phyloP scores from a whole-genome alignment of 2,888 invertebrate genomes.

The Nephrocerus scutellatus region DNA sequence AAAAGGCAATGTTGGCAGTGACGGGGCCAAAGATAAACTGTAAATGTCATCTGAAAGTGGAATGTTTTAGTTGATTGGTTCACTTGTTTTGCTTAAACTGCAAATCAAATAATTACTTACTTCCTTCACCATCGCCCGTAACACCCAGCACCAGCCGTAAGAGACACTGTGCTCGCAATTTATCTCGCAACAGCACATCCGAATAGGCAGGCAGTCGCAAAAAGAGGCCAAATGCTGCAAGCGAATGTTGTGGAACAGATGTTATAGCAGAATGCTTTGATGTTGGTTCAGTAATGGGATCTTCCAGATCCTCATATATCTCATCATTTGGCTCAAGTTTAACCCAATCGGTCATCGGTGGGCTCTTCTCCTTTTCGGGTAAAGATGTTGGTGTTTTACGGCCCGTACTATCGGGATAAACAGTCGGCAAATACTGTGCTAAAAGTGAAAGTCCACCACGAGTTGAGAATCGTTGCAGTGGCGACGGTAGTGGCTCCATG shows the following conservation, averaged over 20 bases:
- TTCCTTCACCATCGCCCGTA: slow-evolving; percentile 85
- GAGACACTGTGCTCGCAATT: slow-evolving; percentile 77
- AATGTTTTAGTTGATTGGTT: slow-evolving; percentile 2
- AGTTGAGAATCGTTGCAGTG: slow-evolving; percentile 79
- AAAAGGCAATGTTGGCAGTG: slow-evolving; percentile 55
- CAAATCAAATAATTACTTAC: slow-evolving; percentile 50
- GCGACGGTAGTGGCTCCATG: slow-evolving; percentile 46
- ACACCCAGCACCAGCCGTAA: slow-evolving; percentile 82
- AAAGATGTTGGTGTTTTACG: slow-evolving; percentile 51
- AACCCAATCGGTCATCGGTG: slow-evolving; percentile 46
- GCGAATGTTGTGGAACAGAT: slow-evolving; percentile 81
- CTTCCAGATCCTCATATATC: slow-evolving; percentile 58
- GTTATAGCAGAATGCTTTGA: slow-evolving; percentile 52
- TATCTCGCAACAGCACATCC: slow-evolving; percentile 76
- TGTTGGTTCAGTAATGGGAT: slow-evolving; percentile 49
- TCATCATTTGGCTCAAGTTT: slow-evolving; percentile 56
- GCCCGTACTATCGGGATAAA: slow-evolving; percentile 69
- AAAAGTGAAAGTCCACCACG: slow-evolving; percentile 82
- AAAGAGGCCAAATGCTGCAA: slow-evolving; percentile 85
- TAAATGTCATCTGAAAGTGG: slow-evolving; percentile 58
- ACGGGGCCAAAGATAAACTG: slow-evolving; percentile 59
- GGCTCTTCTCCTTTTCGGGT: slow-evolving; percentile 44
- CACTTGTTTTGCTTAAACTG: background rate
- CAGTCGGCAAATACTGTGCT: slow-evolving; percentile 80
- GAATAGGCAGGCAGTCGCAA: slow-evolving; percentile 85